These are phyloP conservation scores for Dasyurus viverrinus DNA, from an alignment of 2,113 vertebrate species.

Conservation along the genomic window DNA sequence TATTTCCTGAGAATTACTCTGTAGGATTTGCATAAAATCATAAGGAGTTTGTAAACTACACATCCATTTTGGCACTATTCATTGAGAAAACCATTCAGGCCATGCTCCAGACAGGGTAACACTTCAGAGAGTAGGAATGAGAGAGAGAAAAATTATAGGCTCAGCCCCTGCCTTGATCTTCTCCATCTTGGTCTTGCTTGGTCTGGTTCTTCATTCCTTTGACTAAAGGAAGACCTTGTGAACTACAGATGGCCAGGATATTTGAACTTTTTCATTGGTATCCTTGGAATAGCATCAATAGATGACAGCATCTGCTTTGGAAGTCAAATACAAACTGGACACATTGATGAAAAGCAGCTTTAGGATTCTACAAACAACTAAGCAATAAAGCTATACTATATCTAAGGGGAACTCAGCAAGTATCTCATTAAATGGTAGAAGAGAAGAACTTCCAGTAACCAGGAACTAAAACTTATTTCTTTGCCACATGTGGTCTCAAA, in stretches of 20 bases:
- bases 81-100: not conserved
- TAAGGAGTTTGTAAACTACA: not conserved
- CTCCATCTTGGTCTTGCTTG: not conserved
- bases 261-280: not conserved
- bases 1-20: not conserved
- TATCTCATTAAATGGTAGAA: not conserved
- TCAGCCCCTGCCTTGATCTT: not conserved
- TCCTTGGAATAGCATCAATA: not conserved
- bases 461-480: not conserved
- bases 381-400: not conserved
- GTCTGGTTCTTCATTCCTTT: not conserved
- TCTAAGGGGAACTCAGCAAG: not conserved
- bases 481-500: not conserved
- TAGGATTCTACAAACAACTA: not conserved
- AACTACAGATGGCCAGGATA: not conserved
- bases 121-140: not conserved
- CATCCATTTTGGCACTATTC: not conserved
- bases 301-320: not conserved
- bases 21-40: not conserved
- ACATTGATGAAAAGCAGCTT: not conserved
- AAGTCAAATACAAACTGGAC: not conserved
- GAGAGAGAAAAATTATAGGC: not conserved
- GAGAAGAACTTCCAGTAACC: not conserved
- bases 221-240: not conserved
- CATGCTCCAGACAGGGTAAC: not conserved